Evolutionary conservation across 23 tunicate species (phyloP), one percentile per base, ranked within the genome.

Genomic region (Oikopleura vanhoeffeni): DNA sequence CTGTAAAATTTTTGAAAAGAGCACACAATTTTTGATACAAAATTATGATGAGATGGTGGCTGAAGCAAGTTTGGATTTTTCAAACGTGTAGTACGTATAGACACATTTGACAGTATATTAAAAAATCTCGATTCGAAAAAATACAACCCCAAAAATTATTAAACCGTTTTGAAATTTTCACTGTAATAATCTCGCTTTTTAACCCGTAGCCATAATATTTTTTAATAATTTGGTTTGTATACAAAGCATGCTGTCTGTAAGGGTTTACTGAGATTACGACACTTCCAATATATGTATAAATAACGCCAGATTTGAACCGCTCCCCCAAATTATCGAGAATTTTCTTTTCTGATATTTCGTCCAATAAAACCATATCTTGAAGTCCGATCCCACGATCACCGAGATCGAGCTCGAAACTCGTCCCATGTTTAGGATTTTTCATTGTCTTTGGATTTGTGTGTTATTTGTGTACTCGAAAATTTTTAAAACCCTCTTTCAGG

Each of bases 261-360:
- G 98, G 98, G 86, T 93, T 93, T 28, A 93, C 94, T 0, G 98
- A 93, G 24, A 93, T 89, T 39, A 93, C 98, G 41, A 93, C 98
- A 42, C 88, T 91, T 13, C 98, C 98, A 58, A 93, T 93, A 85
- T 93, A 93, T 3, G 98, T 93, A 86, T 93, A 93, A 40, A 93
- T 93, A n/a, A 89, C 76, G 0, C 94, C 90, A 86, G 88, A 89
- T 71, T 87, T 84, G 84, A 93, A 93, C 84, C 94, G 60, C 60
- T 49, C 18, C 60, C 60, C 18, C 18, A 49, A 49, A 49, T 49
- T 49, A 8, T 49, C 60, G 18, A 49, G 60, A 8, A 49, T 18
- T 18, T 8, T 18, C 18, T 49, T 18, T 18, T 49, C 60, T 8
- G 8, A 8, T 49, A 49, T 49, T 8, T 49, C 18, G 8, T 49